Conservation (phyloP, 2,888 invertebrate genomes). For the Candidula unifasciata region DNA sequence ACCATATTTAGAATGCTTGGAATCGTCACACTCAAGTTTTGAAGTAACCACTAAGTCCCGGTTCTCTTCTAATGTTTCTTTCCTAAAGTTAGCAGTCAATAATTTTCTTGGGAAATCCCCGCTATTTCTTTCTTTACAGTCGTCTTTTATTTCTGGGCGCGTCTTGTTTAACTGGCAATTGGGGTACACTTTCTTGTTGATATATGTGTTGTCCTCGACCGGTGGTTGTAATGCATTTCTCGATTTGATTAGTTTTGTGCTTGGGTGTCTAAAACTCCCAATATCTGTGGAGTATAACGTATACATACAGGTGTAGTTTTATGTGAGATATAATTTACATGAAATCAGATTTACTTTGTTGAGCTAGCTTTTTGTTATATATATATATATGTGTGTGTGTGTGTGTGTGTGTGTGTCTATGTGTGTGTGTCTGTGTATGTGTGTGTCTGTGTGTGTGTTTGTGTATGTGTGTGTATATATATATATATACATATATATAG, state of each 20-base stretch:
- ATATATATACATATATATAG: too few relatives aligned
- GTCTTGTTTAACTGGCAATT: too few relatives aligned
- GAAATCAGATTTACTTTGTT: neutral
- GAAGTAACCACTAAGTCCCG: neutral
- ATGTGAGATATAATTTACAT: neutral
- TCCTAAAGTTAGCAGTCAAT: neutral
- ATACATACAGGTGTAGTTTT: too few relatives aligned
- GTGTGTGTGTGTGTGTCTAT: too few relatives aligned
- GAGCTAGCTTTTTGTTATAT: neutral
- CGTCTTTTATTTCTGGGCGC: neutral
- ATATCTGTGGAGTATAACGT: neutral
- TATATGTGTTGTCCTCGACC: too few relatives aligned
- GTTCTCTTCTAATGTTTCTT: too few relatives aligned
- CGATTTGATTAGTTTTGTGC: conserved; percentile 18
- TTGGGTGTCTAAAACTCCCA: conserved; percentile 8
- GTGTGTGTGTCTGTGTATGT: too few relatives aligned
- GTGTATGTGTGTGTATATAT: too few relatives aligned
- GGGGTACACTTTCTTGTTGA: too few relatives aligned
- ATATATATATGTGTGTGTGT: neutral
- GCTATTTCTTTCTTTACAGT: neutral
- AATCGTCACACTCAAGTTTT: neutral
- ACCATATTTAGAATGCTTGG: conserved; percentile 40
- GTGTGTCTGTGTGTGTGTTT: too few relatives aligned
- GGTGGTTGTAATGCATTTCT: too few relatives aligned
- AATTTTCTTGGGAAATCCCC: neutral